Evolutionary conservation across 2,113 vertebrate genomes (phyloP).

Genomic region (Sebastes schlegelii): DNA sequence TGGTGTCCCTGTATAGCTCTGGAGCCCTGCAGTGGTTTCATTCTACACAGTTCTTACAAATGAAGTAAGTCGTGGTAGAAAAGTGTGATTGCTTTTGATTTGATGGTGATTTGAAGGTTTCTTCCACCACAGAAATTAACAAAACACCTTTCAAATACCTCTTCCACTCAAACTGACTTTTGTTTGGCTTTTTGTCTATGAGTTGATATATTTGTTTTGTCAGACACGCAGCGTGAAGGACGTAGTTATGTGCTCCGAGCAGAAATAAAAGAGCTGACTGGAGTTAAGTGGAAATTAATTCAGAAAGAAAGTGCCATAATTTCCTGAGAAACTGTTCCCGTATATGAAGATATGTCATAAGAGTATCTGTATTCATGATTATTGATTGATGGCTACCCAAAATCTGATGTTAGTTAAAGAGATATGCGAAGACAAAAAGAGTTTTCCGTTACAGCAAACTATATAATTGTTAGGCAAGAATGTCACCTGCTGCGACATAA

Average conservation of each 20-base stretch:
- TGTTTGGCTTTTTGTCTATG: background rate
- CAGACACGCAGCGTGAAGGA: conserved; percentile 17
- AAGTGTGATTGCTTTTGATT: conserved; percentile 8
- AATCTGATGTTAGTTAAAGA: background rate
- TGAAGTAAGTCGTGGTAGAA: background rate
- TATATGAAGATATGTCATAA: background rate
- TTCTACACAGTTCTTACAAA: background rate
- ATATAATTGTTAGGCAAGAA: background rate
- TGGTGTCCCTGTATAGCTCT: too few species aligned
- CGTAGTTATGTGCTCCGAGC: conserved; percentile 20
- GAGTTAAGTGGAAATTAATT: conserved; percentile 18
- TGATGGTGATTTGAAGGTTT: conserved; percentile 25
- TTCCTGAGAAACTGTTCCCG: background rate
- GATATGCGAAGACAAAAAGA: background rate
- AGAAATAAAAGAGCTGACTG: conserved; percentile 35
- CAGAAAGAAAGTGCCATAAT: background rate
- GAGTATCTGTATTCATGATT: background rate
- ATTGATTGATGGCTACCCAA: background rate
- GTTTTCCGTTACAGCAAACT: background rate
- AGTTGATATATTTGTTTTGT: conserved; percentile 19
- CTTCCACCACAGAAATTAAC: conserved; percentile 22
- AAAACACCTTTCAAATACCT: conserved; percentile 20
- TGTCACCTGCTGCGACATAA: background rate
- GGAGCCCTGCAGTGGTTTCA: background rate
- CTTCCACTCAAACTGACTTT: conserved; percentile 24